Conservation (phyloP, 2,888 invertebrate species). For the Choristoneura rosaceana region DNA sequence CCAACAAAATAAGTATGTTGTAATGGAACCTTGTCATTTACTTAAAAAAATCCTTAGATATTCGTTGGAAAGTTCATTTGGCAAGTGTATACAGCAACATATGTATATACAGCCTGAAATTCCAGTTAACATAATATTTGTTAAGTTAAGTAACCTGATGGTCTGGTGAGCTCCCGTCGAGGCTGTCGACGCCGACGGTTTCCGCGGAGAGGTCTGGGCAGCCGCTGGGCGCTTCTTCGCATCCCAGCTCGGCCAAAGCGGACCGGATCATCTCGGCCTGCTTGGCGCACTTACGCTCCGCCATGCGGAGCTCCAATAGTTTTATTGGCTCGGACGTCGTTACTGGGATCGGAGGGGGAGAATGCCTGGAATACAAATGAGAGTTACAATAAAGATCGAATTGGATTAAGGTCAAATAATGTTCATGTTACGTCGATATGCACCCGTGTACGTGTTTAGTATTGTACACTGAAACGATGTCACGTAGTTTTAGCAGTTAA, state of each 20-base stretch:
- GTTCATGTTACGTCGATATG: not conserved
- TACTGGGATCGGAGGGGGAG: conserved; percentile 79
- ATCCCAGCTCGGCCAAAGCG: conserved; percentile 94
- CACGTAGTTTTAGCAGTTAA: too few relatives aligned
- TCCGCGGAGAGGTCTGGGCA: conserved; percentile 93
- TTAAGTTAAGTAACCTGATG: conserved; percentile 83
- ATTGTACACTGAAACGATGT: too few relatives aligned
- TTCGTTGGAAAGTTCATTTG: too few relatives aligned
- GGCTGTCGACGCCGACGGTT: conserved; percentile 87
- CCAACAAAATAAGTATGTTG: not conserved
- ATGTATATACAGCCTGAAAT: not conserved
- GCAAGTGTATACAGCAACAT: not conserved
- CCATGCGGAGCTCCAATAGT: conserved; percentile 91
- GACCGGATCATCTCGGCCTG: conserved; percentile 93
- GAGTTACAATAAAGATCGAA: not conserved
- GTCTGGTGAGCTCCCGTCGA: conserved; percentile 87
- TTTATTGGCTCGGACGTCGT: conserved; percentile 88
- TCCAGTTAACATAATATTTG: not conserved
- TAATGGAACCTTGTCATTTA: not conserved
- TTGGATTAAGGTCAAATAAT: too few relatives aligned
- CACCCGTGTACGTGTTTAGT: too few relatives aligned
- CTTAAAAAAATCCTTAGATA: not conserved
- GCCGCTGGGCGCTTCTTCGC: conserved; percentile 94
- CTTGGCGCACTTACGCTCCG: conserved; percentile 92
- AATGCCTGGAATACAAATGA: conserved; percentile 63